Conservation (phyloP, 2,113 vertebrate genomes). For the Xiphophorus maculatus region DNA sequence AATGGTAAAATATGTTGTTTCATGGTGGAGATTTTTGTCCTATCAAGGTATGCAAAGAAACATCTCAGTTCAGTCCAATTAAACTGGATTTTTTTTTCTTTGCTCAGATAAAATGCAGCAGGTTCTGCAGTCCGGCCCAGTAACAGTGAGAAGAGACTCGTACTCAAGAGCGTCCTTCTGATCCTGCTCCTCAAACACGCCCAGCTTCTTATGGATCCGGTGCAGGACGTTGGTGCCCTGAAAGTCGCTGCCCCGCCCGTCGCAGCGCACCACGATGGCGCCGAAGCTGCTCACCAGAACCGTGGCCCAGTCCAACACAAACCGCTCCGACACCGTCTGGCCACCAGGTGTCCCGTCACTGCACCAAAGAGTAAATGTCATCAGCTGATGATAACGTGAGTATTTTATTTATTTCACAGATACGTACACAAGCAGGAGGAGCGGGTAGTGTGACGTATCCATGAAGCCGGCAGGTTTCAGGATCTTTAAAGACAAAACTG, state of each 20-base stretch:
- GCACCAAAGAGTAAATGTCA: neutral
- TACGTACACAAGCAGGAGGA: conserved; percentile 94
- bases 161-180: conserved; percentile 89
- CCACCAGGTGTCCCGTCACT: conserved; percentile 89
- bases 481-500: conserved; percentile 91
- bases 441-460: conserved; percentile 86
- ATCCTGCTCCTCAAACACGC: conserved; percentile 87
- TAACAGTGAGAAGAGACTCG: neutral
- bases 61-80: too few species aligned
- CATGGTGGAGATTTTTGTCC: too few species aligned
- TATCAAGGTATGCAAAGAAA: neutral
- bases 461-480: conserved; percentile 91
- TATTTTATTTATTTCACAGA: neutral
- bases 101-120: neutral
- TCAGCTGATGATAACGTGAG: neutral
- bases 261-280: conserved; percentile 85
- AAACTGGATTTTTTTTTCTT: neutral
- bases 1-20: too few species aligned
- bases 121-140: neutral
- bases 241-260: conserved; percentile 92
- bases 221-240: conserved; percentile 92
- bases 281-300: conserved; percentile 92
- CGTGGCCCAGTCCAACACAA: conserved; percentile 88
- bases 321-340: conserved; percentile 89
- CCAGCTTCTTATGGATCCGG: conserved; percentile 86